These are phyloP conservation scores for Xyrauchen texanus DNA, from an alignment of 2,113 vertebrate species.

Conservation along the genomic window DNA sequence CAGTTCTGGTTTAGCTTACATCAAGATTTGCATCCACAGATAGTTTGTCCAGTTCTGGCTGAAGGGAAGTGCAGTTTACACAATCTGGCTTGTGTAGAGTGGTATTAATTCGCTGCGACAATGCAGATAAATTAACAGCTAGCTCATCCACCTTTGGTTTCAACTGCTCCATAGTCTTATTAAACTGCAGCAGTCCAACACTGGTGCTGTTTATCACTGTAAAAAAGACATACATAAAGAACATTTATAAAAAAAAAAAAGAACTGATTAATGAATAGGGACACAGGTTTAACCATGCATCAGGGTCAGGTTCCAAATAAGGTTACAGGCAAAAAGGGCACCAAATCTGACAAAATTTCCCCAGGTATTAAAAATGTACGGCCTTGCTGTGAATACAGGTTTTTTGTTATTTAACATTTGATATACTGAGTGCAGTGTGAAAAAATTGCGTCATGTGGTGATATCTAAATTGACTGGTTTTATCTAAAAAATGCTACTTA, in stretches of 20 bases:
- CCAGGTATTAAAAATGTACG: no score
- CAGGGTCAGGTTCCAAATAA: no score
- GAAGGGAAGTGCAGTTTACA: rapidly evolving
- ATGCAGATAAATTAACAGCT: constrained; percentile 54
- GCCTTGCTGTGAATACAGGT: no score
- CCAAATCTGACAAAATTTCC: no score
- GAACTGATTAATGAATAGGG: not conserved
- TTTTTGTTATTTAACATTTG: no score
- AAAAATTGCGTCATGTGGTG: no score
- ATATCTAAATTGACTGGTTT: no score
- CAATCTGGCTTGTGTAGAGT: constrained; percentile 61
- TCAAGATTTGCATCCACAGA: constrained; percentile 58
- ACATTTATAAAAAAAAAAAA: not conserved
- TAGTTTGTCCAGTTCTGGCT: constrained; percentile 30
- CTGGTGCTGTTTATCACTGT: constrained; percentile 56
- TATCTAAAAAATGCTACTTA: no score
- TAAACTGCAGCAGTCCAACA: constrained; percentile 45
- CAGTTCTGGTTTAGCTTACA: constrained; percentile 59
- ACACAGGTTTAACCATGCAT: no score
- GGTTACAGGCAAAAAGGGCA: no score
- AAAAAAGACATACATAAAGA: constrained; percentile 14
- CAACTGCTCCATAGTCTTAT: constrained; percentile 54
- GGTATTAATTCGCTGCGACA: constrained; percentile 51
- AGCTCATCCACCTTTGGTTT: constrained; percentile 59
- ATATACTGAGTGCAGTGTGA: no score